Evolutionary conservation across 2,888 invertebrate species (phyloP).

Genomic region (Phorcus lineatus): DNA sequence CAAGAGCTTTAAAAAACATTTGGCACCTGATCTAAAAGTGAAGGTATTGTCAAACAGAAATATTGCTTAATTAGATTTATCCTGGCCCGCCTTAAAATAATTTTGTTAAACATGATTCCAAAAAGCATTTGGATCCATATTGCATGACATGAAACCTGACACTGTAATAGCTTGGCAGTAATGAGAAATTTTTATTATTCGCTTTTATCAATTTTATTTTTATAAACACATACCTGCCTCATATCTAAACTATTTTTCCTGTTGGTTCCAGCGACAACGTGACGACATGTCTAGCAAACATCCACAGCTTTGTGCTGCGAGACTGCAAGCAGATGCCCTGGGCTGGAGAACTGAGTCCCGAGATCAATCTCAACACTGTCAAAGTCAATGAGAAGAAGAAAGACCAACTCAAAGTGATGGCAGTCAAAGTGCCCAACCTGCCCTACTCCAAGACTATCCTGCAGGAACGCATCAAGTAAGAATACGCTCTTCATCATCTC

Average conservation of each 20-base stretch:
- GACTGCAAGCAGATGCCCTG: constrained; percentile 74
- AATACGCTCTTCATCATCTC: background rate
- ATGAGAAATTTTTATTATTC: too few relatives aligned
- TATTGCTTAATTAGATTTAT: too few relatives aligned
- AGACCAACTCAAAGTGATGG: constrained; percentile 64
- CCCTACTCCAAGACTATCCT: constrained; percentile 74
- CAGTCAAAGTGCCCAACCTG: constrained; percentile 68
- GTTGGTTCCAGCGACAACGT: constrained; percentile 65
- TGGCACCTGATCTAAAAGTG: too few relatives aligned
- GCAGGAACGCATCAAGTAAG: constrained; percentile 73
- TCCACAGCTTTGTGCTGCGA: constrained; percentile 72
- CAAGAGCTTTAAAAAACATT: too few relatives aligned
- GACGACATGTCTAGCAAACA: constrained; percentile 72
- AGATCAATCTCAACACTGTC: constrained; percentile 58
- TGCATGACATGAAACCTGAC: too few relatives aligned
- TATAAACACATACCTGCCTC: background rate
- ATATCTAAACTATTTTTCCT: background rate
- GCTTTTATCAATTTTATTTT: too few relatives aligned
- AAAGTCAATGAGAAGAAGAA: constrained; percentile 70
- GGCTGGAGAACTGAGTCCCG: constrained; percentile 71
- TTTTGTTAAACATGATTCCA: too few relatives aligned
- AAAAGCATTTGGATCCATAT: too few relatives aligned
- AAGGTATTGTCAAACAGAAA: too few relatives aligned
- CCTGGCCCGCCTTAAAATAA: too few relatives aligned
- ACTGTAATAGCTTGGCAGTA: too few relatives aligned